Conservation (phyloP, 2,113 vertebrate genomes). For the Argyrosomus japonicus region DNA sequence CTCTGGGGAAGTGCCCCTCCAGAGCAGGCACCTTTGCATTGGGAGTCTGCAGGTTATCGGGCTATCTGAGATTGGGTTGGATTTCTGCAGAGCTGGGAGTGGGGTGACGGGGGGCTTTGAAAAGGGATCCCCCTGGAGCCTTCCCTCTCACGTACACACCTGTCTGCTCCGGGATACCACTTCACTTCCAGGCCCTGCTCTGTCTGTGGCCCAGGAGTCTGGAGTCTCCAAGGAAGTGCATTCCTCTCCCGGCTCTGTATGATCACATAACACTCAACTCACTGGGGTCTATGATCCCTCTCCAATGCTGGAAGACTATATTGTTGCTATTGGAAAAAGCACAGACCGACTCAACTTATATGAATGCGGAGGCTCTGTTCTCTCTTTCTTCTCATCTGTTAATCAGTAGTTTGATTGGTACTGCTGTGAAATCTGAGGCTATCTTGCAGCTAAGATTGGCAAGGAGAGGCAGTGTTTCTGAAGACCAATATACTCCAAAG, state of each 20-base stretch:
- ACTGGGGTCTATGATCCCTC: slow-evolving; percentile 49
- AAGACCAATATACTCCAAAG: background rate
- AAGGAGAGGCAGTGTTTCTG: slow-evolving; percentile 1
- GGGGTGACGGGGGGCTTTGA: slow-evolving; percentile 72
- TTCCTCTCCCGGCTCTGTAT: slow-evolving; percentile 68
- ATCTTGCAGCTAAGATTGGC: background rate
- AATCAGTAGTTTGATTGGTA: slow-evolving; percentile 33
- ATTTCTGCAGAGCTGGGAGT: slow-evolving; percentile 69
- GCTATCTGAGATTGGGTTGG: slow-evolving; percentile 75
- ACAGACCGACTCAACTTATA: slow-evolving; percentile 8
- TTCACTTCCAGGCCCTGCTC: slow-evolving; percentile 69
- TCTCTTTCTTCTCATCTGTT: slow-evolving; percentile 22
- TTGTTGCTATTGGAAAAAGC: slow-evolving; percentile 23
- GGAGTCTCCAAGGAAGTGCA: slow-evolving; percentile 78
- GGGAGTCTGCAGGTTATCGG: slow-evolving; percentile 70
- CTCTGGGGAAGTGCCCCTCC: slow-evolving; percentile 16
- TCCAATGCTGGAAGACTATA: slow-evolving; percentile 47
- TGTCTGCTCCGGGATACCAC: slow-evolving; percentile 71
- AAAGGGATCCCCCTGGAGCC: slow-evolving; percentile 72
- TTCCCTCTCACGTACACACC: slow-evolving; percentile 74
- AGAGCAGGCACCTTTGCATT: background rate
- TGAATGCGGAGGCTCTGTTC: slow-evolving; percentile 28
- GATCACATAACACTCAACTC: slow-evolving; percentile 75
- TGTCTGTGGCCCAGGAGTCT: slow-evolving; percentile 73
- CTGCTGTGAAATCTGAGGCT: slow-evolving; percentile 27